Percentiles rank a stretch among this genome's conserved stretches.
These are phyloP conservation scores for Limenitis camilla DNA, from an alignment of 2,888 invertebrate genomes.

Conservation along the genomic window DNA sequence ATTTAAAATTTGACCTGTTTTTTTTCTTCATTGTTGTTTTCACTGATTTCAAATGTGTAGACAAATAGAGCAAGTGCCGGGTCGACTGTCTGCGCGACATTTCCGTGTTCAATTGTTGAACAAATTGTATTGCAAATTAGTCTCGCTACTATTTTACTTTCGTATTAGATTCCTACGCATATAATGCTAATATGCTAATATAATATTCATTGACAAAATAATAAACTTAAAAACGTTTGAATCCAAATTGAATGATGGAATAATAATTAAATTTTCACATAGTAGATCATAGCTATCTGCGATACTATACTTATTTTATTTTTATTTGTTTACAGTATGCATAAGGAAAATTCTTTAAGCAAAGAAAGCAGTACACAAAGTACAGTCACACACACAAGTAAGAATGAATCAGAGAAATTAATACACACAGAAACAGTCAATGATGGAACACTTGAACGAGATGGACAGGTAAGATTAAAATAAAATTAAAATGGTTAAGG, in stretches of 20 bases:
- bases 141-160: neutral
- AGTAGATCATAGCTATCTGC: neutral
- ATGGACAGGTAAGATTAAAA: constrained; percentile 45
- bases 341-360: constrained; percentile 58
- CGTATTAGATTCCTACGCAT: neutral
- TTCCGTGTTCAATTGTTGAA: neutral
- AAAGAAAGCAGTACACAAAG: constrained; percentile 58
- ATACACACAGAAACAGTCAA: constrained; percentile 49
- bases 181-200: too few species aligned
- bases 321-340: constrained; percentile 43
- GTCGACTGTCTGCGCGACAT: neutral
- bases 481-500: too few species aligned
- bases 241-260: too few species aligned
- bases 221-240: too few species aligned
- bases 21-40: too few species aligned
- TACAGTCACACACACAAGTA: constrained; percentile 58
- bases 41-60: too few species aligned
- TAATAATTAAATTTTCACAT: too few species aligned
- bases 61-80: too few species aligned
- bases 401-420: constrained; percentile 57
- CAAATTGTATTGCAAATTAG: neutral
- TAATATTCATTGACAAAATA: too few species aligned
- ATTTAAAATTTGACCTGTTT: too few species aligned
- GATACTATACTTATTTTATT: neutral
- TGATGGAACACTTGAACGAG: constrained; percentile 40